Evolutionary conservation across 35 echinoderm and acorn worm genomes (phyloP).

Genomic region (Stichopus chloronotus): DNA sequence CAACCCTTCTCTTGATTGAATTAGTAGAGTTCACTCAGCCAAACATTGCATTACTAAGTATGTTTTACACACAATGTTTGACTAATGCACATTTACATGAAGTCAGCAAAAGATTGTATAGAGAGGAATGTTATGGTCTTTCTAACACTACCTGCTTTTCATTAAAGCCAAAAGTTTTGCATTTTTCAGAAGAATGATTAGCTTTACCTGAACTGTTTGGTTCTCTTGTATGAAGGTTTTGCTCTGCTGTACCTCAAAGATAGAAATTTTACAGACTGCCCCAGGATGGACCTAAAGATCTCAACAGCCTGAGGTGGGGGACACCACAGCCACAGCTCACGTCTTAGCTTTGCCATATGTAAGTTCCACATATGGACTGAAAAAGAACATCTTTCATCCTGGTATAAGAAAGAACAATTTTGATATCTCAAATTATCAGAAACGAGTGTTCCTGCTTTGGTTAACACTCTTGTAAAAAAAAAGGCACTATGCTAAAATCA

Average conservation of each 20-base stretch:
- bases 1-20: too few species aligned
- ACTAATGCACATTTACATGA: too few species aligned
- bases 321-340: conserved; percentile 69
- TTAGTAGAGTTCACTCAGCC: too few species aligned
- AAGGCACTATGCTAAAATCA: too few species aligned
- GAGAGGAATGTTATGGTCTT: neutral
- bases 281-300: conserved; percentile 65
- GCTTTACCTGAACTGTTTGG: conserved; percentile 81
- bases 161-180: neutral
- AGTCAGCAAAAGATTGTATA: too few species aligned
- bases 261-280: conserved; percentile 65
- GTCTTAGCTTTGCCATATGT: conserved; percentile 67
- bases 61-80: too few species aligned
- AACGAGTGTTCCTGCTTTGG: too few species aligned
- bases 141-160: neutral
- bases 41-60: too few species aligned
- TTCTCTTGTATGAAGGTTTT: conserved; percentile 91
- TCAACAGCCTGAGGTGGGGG: conserved; percentile 55
- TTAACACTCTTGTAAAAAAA: too few species aligned
- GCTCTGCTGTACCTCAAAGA: conserved; percentile 78
- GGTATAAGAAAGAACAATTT: neutral
- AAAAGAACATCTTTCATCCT: conserved; percentile 94
- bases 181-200: neutral
- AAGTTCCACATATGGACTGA: conserved; percentile 93
- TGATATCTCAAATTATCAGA: too few species aligned